A percentile compares a stretch with the other conserved stretches of the same genome.
phyloP scores from a whole-genome alignment of 1,140 invertebrate genomes.

The Drosophila albomicans region DNA sequence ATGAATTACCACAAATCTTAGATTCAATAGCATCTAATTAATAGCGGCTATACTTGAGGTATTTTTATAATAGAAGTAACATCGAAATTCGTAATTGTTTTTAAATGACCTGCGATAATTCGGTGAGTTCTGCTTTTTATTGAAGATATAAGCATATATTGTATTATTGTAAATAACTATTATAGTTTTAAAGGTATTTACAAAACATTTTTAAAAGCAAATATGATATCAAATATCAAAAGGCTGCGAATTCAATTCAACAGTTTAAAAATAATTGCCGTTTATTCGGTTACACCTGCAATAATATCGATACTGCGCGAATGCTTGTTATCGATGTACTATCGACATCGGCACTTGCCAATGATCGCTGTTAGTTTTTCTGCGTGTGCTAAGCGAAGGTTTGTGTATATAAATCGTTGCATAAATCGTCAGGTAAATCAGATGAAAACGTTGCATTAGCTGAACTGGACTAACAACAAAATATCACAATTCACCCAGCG shows the following conservation, averaged over 20 bases:
- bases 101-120: no score
- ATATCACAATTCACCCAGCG: conserved; percentile 21
- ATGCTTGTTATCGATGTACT: conserved; percentile 12
- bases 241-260: not conserved
- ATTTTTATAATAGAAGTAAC: no score
- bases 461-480: conserved; percentile 28
- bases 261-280: conserved; percentile 6
- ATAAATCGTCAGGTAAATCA: conserved; percentile 78
- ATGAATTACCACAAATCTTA: no score
- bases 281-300: not conserved
- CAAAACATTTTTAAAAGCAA: no score
- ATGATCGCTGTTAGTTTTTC: conserved; percentile 48
- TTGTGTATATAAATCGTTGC: conserved; percentile 78
- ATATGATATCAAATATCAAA: no score
- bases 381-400: conserved; percentile 49
- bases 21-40: no score
- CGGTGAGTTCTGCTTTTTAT: no score
- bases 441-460: conserved; percentile 38
- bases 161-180: no score
- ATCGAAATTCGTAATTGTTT: no score
- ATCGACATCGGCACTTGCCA: conserved; percentile 15
- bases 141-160: no score
- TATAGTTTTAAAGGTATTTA: no score
- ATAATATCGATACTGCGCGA: conserved; percentile 28
- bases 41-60: no score